Conservation (phyloP, 1,140 invertebrate genomes). For the Ganaspis sp. region DNA sequence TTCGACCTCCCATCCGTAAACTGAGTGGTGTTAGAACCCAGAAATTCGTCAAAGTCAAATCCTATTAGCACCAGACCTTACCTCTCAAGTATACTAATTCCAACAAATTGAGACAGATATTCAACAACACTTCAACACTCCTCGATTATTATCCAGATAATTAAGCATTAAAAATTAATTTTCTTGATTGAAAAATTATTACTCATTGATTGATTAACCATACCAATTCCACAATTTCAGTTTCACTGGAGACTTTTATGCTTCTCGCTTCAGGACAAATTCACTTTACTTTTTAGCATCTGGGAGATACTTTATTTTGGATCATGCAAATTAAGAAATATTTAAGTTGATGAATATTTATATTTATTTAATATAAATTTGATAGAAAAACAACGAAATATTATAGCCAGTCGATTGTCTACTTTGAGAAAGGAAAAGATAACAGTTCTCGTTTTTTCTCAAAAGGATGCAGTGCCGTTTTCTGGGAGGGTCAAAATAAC, state of each 20-base stretch:
- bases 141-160: not conserved
- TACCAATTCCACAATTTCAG: not conserved
- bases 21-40: not conserved
- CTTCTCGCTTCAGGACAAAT: too few relatives aligned
- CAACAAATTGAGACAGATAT: not conserved
- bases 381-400: too few relatives aligned
- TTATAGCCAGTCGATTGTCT: too few relatives aligned
- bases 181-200: not conserved
- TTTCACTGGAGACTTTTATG: too few relatives aligned
- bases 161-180: not conserved
- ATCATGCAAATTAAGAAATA: too few relatives aligned
- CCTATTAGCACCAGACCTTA: constrained; percentile 24
- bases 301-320: too few relatives aligned
- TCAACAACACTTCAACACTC: not conserved
- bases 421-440: too few relatives aligned
- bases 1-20: not conserved
- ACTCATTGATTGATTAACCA: not conserved
- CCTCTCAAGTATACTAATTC: constrained; percentile 1
- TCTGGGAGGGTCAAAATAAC: not conserved
- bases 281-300: too few relatives aligned
- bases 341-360: not conserved
- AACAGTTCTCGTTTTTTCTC: not conserved
- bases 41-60: constrained; percentile 42
- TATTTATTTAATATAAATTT: too few relatives aligned
- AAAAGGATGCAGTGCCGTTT: not conserved